Evolutionary conservation across 1,140 invertebrate genomes (phyloP), one percentile per base, ranked within the genome.

Genomic region (Campoletis sonorensis): DNA sequence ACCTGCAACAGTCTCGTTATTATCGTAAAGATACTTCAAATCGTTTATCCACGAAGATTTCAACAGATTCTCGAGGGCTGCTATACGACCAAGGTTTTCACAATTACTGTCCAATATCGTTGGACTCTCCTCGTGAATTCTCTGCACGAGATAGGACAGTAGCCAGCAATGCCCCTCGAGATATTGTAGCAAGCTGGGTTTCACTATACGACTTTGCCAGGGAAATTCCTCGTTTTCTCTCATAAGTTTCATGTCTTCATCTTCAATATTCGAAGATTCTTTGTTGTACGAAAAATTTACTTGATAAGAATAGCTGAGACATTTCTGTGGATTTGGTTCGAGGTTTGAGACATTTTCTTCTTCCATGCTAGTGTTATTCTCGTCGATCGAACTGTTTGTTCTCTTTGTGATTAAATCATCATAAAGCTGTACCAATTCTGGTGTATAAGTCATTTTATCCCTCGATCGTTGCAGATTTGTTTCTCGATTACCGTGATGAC

Each of bases 81-180:
- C 84, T 82, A 85, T 90, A 79, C 86, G 90, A 83, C 85, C 87
- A 82, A 80, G 80, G 82, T 85, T 90, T 83, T 86, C 88, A 83
- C 27, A 89, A 61, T 73, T 90, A 73, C 70, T 90, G 80, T 87
- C 90, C 72, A 71, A 82, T 76, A 85, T 87, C 76, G 82, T 89
- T 79, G 80, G 88, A 80, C 73, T 83, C 40, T 87, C 81, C 16
- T 83, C 87, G 78, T 94, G 90, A 81, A 94, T 91, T 54, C 91
- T 91, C 79, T 92, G 91, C 23, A 94, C 84, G 4, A 95, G 87
- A 83, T 93, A 93, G 1, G 93, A 93, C 26, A 95, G 81, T 1
- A 95, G 73, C 92, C 92, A 93, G 83, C 94, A 94, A 73, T 94
- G 91, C 49, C 91, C 90, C 72, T 92, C 89, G 7, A 95, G 90